phyloP scores from a whole-genome alignment of 2,113 vertebrate genomes.

The Paracanthobrama guichenoti region DNA sequence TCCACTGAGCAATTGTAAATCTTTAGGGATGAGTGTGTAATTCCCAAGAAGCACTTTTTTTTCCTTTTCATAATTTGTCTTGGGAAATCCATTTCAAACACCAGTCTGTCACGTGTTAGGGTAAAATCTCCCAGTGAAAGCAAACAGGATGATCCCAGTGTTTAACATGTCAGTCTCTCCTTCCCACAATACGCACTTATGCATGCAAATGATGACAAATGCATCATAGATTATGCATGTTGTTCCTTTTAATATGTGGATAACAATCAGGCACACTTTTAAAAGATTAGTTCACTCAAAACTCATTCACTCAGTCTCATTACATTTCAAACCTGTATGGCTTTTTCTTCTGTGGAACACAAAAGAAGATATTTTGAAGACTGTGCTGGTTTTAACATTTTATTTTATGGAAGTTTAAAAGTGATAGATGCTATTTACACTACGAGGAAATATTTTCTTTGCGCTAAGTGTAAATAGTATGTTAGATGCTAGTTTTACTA shows the following conservation, averaged over 20 bases:
- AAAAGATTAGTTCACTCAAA: background rate
- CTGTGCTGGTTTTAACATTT: background rate
- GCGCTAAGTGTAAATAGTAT: no score
- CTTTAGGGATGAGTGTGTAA: background rate
- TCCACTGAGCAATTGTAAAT: background rate
- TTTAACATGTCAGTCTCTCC: slow-evolving; percentile 61
- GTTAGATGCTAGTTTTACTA: no score
- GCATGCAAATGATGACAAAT: slow-evolving; percentile 45
- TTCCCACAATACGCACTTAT: slow-evolving; percentile 49
- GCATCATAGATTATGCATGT: background rate
- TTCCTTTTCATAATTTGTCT: background rate
- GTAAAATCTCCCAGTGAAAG: slow-evolving; percentile 46
- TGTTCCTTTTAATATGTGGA: background rate
- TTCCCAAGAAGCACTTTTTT: background rate
- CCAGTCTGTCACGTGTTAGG: slow-evolving; percentile 23
- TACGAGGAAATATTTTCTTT: no score
- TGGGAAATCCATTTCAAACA: background rate
- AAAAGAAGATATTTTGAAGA: background rate
- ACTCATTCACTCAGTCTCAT: background rate
- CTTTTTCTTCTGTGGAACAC: background rate
- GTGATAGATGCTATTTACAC: no score
- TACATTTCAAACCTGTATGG: background rate
- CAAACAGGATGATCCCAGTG: slow-evolving; percentile 62
- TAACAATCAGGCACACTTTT: background rate
- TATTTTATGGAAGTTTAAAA: background rate